Evolutionary conservation across 2,113 vertebrate genomes (phyloP).

Genomic region (Chamaea fasciata): DNA sequence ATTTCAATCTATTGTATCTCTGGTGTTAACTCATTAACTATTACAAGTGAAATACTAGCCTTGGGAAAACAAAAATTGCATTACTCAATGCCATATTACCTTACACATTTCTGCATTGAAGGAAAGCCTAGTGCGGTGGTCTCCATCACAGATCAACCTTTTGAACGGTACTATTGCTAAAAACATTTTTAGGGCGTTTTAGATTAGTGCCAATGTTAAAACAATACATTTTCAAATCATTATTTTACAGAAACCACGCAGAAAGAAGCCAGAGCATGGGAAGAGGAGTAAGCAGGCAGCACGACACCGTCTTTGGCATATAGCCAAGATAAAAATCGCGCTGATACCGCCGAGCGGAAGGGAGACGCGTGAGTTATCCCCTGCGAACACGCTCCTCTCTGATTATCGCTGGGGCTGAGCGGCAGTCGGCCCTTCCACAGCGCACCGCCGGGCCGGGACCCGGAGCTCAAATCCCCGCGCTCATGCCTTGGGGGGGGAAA

Average conservation of each 20-base stretch:
- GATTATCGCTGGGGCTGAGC: slow-evolving; percentile 21
- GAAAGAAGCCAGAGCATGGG: neutral
- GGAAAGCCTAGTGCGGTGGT: neutral
- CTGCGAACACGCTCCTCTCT: neutral
- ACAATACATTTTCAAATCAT: neutral
- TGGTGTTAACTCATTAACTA: neutral
- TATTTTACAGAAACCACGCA: neutral
- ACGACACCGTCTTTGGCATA: neutral
- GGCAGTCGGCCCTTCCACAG: neutral
- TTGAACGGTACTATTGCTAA: neutral
- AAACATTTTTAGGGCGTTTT: neutral
- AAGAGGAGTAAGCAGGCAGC: neutral
- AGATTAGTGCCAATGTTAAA: neutral
- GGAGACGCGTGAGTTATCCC: neutral
- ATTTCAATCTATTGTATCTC: neutral
- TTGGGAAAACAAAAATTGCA: neutral
- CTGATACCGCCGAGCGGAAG: neutral
- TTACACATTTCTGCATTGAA: neutral
- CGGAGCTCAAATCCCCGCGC: slow-evolving; percentile 12
- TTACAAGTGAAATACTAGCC: neutral
- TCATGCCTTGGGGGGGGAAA: neutral
- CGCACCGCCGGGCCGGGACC: neutral
- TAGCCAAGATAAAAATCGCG: slow-evolving; percentile 11
- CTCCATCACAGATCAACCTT: neutral
- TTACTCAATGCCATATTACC: neutral